These are phyloP conservation scores for Paralichthys olivaceus DNA, from an alignment of 2,113 vertebrate species.

Conservation along the genomic window DNA sequence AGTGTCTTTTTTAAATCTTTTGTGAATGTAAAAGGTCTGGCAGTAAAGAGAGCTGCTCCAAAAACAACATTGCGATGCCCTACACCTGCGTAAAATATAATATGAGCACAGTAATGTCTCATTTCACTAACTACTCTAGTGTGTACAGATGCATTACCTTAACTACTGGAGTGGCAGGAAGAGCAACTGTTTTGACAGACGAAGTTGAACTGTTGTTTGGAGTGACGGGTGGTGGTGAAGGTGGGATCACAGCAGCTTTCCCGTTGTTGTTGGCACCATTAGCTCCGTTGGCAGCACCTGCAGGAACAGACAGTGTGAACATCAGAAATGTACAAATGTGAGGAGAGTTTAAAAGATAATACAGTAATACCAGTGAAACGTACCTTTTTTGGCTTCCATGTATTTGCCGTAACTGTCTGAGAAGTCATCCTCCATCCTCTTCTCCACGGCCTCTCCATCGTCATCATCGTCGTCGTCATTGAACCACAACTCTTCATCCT, in stretches of 20 bases:
- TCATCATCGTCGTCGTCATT: constrained; percentile 96
- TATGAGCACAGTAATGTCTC: too few species aligned
- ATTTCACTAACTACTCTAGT: too few species aligned
- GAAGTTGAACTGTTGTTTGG: constrained; percentile 86
- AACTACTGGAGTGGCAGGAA: constrained; percentile 85
- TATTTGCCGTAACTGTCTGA: constrained; percentile 96
- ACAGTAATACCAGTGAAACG: too few species aligned
- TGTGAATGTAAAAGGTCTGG: too few species aligned
- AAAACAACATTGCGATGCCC: too few species aligned
- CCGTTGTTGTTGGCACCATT: constrained; percentile 87
- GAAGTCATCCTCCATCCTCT: constrained; percentile 94
- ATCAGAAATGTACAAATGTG: constrained; percentile 83
- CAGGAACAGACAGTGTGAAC: constrained; percentile 85
- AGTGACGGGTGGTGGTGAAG: constrained; percentile 86
- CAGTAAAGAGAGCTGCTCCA: too few species aligned
- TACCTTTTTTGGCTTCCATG: constrained; percentile 99
- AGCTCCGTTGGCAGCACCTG: constrained; percentile 89
- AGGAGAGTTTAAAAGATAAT: constrained; percentile 38
- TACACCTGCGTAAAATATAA: too few species aligned
- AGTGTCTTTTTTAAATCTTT: too few species aligned
- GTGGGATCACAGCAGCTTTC: constrained; percentile 88
- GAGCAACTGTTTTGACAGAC: constrained; percentile 87
- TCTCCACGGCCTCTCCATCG: constrained; percentile 91
- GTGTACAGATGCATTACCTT: too few species aligned
- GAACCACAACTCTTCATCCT: constrained; percentile 97